These are phyloP conservation scores for Drosophila formosana DNA, from an alignment of 2,888 invertebrate genomes.

Conservation along the genomic window DNA sequence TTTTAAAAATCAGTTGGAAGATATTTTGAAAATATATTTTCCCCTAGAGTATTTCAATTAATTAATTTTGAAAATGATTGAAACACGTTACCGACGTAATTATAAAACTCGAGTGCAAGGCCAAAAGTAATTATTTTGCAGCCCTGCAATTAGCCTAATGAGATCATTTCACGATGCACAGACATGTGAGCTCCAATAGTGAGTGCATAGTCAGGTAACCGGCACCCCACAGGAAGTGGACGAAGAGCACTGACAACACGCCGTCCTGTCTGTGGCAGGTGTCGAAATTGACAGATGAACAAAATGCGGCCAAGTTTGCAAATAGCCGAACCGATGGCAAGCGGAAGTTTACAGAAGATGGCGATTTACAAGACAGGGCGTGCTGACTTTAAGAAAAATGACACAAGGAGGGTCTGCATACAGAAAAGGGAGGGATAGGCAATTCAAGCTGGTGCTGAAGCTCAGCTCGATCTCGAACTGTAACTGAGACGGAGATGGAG, in stretches of 20 bases:
- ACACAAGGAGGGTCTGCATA: slow-evolving; percentile 11
- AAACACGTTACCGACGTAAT: slow-evolving; percentile 26
- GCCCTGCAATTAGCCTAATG: slow-evolving; percentile 33
- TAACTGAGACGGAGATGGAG: not conserved
- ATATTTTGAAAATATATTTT: not conserved
- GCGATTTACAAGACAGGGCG: slow-evolving; percentile 40
- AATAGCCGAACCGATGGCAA: slow-evolving; percentile 39
- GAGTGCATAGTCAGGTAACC: not conserved
- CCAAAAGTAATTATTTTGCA: slow-evolving; percentile 16
- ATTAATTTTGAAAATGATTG: slow-evolving; percentile 32
- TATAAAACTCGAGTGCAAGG: slow-evolving; percentile 10
- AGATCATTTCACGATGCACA: not conserved
- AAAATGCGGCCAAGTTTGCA: slow-evolving; percentile 43
- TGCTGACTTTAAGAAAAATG: slow-evolving; percentile 36
- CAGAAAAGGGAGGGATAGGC: not conserved
- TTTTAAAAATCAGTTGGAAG: slow-evolving; percentile 1
- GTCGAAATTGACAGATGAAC: slow-evolving; percentile 80
- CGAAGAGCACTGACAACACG: slow-evolving; percentile 33
- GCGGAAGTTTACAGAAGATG: slow-evolving; percentile 45
- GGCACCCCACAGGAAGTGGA: slow-evolving; percentile 61
- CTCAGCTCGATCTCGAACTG: not conserved
- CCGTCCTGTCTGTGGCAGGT: slow-evolving; percentile 70
- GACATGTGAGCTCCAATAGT: not conserved
- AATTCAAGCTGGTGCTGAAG: not conserved
- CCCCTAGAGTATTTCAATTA: not conserved